Conservation (phyloP, 2,888 invertebrate species). For the Plebejus argus region DNA sequence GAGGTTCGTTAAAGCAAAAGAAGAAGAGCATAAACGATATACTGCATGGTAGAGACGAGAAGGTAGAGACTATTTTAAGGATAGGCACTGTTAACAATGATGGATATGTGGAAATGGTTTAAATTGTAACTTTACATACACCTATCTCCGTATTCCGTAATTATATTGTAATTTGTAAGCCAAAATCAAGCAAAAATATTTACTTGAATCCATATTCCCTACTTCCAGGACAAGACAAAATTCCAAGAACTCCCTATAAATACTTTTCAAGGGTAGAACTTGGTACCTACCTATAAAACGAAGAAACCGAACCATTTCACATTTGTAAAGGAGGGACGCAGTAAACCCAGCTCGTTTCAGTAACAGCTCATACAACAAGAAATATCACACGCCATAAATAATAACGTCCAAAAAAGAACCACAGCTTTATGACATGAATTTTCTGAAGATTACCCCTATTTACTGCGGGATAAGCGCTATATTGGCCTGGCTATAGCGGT, state of each 20-base stretch:
- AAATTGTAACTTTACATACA: too few relatives aligned
- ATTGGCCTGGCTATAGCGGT: background rate
- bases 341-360: constrained; percentile 31
- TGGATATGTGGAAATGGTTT: too few relatives aligned
- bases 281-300: background rate
- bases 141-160: too few relatives aligned
- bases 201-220: background rate
- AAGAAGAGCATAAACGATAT: background rate
- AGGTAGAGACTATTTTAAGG: background rate
- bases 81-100: too few relatives aligned
- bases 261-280: background rate
- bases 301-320: constrained; percentile 17
- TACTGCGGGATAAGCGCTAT: background rate
- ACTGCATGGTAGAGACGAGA: background rate
- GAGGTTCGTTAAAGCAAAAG: constrained; percentile 3
- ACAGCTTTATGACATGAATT: constrained; percentile 5
- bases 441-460: background rate
- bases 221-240: background rate
- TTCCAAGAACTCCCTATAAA: background rate
- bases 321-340: constrained; percentile 25
- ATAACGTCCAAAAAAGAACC: constrained; percentile 9
- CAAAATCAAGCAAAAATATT: background rate
- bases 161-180: too few relatives aligned
- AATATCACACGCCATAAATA: constrained; percentile 62
- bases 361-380: constrained; percentile 47